A percentile compares a stretch with the other conserved stretches of the same genome.
These are phyloP conservation scores for Vespertilio murinus DNA, from an alignment of 2,797 vertebrate species.

Conservation along the genomic window DNA sequence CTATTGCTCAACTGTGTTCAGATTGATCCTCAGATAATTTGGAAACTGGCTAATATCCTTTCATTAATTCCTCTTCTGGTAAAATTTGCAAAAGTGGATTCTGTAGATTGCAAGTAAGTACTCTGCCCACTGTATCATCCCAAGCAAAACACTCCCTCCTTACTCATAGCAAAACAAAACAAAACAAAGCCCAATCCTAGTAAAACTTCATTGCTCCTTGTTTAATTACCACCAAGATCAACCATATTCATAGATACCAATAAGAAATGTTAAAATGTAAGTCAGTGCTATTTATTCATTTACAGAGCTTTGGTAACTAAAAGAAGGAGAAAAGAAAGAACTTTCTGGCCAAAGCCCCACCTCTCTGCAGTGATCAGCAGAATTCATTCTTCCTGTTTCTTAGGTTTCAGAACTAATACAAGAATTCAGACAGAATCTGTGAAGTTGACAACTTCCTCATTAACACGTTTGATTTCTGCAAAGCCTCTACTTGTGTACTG, in stretches of 20 bases:
- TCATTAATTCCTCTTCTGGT: not conserved
- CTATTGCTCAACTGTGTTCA: not conserved
- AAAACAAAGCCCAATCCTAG: not conserved
- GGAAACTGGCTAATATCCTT: not conserved
- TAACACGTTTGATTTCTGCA: constrained; percentile 31
- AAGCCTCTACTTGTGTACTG: constrained; percentile 8
- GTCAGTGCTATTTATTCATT: constrained; percentile 24
- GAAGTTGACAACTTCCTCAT: constrained; percentile 46
- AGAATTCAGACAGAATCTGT: constrained; percentile 37
- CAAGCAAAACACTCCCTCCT: not conserved
- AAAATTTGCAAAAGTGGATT: not conserved
- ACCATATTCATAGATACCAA: not conserved
- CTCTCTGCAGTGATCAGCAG: constrained; percentile 35
- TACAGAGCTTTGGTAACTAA: not conserved
- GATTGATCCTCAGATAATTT: not conserved
- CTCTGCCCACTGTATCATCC: not conserved
- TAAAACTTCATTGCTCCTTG: not conserved
- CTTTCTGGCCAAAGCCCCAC: not conserved
- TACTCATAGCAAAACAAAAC: not conserved
- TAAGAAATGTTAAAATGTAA: constrained; percentile 16
- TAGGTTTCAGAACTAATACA: constrained; percentile 46
- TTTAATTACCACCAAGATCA: not conserved
- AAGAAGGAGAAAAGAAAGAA: not conserved
- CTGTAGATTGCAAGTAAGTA: not conserved
- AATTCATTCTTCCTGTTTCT: constrained; percentile 48